Percentiles rank a stretch among this genome's conserved stretches.
phyloP scores from a whole-genome alignment of 2,888 invertebrate genomes.

The Nymphalis polychloros region DNA sequence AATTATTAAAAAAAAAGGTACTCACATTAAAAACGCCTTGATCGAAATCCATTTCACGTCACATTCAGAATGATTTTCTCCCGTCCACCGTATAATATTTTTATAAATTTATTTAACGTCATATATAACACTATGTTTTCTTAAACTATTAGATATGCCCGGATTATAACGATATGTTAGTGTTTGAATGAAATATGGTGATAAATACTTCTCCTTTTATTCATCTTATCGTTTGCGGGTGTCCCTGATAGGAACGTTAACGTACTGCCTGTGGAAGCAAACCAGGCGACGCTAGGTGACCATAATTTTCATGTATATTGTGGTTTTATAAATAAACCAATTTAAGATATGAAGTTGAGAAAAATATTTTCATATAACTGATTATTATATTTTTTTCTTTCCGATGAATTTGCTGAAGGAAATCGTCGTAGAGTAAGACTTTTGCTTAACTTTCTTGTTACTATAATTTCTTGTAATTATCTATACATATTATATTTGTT shows the following conservation, averaged over 20 bases:
- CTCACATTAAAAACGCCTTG: neutral
- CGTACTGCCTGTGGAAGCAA: slow-evolving; percentile 34
- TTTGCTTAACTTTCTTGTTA: no score
- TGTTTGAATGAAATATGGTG: neutral
- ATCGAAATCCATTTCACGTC: neutral
- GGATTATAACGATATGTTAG: neutral
- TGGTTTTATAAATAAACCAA: no score
- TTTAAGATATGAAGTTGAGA: no score
- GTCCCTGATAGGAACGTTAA: slow-evolving; percentile 27
- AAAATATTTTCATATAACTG: no score
- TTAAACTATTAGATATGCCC: neutral
- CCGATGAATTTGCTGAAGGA: no score
- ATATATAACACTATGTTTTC: neutral
- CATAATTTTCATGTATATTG: slow-evolving; percentile 2
- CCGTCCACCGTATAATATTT: neutral
- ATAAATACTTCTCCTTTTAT: neutral
- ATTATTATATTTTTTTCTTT: no score
- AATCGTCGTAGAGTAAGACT: no score
- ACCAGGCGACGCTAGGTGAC: slow-evolving; percentile 21
- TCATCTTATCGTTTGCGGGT: slow-evolving; percentile 12
- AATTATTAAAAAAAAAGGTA: neutral
- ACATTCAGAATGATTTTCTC: neutral
- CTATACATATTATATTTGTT: no score
- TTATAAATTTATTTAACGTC: neutral
- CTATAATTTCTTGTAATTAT: no score